A percentile compares a stretch with the other conserved stretches of the same genome.
Evolutionary conservation across 2,113 vertebrate genomes (phyloP).

Genomic region (Aptenodytes patagonicus): DNA sequence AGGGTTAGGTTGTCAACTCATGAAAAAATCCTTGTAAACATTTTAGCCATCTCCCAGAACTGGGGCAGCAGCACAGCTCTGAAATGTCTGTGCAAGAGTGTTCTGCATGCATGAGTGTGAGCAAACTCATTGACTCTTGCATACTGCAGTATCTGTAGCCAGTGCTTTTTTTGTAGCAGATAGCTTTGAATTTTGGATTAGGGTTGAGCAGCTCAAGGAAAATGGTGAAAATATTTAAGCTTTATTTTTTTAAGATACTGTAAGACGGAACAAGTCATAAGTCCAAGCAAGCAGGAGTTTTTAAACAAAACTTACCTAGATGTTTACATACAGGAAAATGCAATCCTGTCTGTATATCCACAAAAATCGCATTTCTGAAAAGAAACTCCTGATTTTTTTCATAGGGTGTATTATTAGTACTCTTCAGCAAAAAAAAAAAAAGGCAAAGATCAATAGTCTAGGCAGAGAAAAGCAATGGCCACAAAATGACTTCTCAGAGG

Average conservation of each 20-base stretch:
- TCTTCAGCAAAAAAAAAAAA: neutral
- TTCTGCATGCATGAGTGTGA: fast-evolving
- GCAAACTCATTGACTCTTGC: neutral
- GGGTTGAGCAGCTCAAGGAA: neutral
- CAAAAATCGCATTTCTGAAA: neutral
- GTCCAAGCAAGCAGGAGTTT: neutral
- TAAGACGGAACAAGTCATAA: neutral
- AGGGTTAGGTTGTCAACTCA: neutral
- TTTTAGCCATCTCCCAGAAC: neutral
- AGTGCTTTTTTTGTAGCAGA: too few species aligned
- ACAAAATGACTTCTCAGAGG: neutral
- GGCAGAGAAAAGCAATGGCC: neutral
- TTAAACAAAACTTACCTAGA: neutral
- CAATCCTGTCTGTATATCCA: neutral
- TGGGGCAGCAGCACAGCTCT: fast-evolving
- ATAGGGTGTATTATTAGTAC: neutral
- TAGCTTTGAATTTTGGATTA: neutral
- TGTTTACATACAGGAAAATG: neutral
- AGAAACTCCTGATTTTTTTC: neutral
- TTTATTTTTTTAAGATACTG: neutral
- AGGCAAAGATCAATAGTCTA: neutral
- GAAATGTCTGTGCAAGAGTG: neutral
- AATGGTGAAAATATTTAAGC: neutral
- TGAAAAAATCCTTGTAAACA: neutral
- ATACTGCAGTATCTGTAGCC: fast-evolving